These are phyloP conservation scores for Neomicropteryx cornuta DNA, from an alignment of 1,140 invertebrate species.

Conservation along the genomic window DNA sequence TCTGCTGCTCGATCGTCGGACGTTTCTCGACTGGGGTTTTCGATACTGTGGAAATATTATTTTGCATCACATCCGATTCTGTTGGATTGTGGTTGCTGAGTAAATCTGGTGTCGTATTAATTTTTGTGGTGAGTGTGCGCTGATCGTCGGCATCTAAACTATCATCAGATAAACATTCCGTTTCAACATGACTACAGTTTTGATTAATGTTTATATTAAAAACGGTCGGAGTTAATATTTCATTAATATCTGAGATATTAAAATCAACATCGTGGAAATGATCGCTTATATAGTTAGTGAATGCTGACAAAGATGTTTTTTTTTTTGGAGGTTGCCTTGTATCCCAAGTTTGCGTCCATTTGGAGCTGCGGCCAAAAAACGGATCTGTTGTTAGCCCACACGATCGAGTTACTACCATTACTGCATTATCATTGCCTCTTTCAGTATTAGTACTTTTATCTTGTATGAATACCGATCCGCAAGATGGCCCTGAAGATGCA, in stretches of 20 bases:
- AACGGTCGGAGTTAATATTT: constrained; percentile 20
- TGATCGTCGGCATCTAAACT: constrained; percentile 18
- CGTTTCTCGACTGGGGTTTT: neutral
- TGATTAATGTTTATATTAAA: constrained; percentile 44
- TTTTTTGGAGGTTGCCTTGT: constrained; percentile 25
- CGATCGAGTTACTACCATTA: too few species aligned
- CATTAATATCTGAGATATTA: constrained; percentile 17
- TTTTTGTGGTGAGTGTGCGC: constrained; percentile 8
- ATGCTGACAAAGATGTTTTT: constrained; percentile 17
- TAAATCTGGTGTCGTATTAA: constrained; percentile 21
- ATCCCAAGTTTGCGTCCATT: constrained; percentile 19
- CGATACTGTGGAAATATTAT: constrained; percentile 15
- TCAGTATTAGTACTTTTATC: constrained; percentile 32
- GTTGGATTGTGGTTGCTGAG: constrained; percentile 25
- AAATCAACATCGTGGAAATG: constrained; percentile 5
- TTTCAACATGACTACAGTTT: constrained; percentile 21
- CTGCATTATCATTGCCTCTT: constrained; percentile 14
- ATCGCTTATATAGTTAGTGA: constrained; percentile 22
- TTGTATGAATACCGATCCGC: constrained; percentile 22
- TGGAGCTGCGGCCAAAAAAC: constrained; percentile 22
- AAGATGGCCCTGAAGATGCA: constrained; percentile 25
- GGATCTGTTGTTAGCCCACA: constrained; percentile 19
- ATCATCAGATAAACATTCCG: constrained; percentile 33
- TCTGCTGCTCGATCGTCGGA: neutral
- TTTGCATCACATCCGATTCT: constrained; percentile 24